Evolutionary conservation across 2,797 vertebrate genomes (phyloP).

Genomic region (Carduelis carduelis): DNA sequence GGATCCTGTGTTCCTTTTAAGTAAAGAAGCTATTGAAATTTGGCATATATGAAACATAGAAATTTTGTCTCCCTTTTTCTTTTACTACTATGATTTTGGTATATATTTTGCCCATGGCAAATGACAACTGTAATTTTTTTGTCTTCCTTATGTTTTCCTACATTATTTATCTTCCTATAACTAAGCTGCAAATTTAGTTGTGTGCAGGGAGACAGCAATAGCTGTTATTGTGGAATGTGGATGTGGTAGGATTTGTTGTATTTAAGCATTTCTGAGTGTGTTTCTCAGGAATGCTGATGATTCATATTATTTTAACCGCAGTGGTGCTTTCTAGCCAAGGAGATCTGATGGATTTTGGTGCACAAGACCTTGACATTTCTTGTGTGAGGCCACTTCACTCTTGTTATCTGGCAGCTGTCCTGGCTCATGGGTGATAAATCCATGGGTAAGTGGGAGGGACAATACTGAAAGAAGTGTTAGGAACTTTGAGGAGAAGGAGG

Average conservation of each 20-base stretch:
- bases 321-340: neutral
- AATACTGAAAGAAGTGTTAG: neutral
- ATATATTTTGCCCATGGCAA: neutral
- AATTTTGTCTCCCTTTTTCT: neutral
- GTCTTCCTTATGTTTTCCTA: constrained; percentile 11
- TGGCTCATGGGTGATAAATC: neutral
- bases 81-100: neutral
- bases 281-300: neutral
- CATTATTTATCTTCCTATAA: neutral
- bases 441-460: neutral
- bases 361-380: neutral
- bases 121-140: constrained; percentile 19
- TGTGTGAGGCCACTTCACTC: neutral
- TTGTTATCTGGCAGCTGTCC: neutral
- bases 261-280: neutral
- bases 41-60: neutral
- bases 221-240: neutral
- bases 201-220: neutral
- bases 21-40: neutral
- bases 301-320: neutral
- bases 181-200: neutral
- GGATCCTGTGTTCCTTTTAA: neutral
- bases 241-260: neutral
- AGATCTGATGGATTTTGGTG: neutral
- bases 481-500: neutral